Conservation (phyloP, 2,888 invertebrate genomes). For the Hirtodrosophila confusa region DNA sequence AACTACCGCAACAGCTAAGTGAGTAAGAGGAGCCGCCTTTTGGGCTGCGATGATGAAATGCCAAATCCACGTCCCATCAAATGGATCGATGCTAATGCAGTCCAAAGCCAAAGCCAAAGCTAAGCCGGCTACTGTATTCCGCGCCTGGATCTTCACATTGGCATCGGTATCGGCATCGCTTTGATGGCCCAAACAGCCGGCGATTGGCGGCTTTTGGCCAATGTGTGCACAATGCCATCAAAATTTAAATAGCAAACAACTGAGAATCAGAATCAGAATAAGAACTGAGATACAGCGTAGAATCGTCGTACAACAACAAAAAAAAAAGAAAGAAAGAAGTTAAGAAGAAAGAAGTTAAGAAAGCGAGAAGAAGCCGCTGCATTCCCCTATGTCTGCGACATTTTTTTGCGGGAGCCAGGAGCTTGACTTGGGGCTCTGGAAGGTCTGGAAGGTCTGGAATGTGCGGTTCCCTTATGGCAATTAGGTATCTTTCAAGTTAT, state of each 20-base stretch:
- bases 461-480: conserved; percentile 47
- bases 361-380: conserved; percentile 30
- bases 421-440: background rate
- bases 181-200: conserved; percentile 54
- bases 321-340: conserved; percentile 5
- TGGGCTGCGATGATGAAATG: conserved; percentile 63
- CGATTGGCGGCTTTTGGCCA: conserved; percentile 49
- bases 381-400: conserved; percentile 76
- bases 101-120: conserved; percentile 9
- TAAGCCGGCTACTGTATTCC: conserved; percentile 68
- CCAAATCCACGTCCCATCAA: conserved; percentile 62
- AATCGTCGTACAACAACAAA: conserved; percentile 1
- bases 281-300: too few species aligned
- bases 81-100: conserved; percentile 68
- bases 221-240: conserved; percentile 78
- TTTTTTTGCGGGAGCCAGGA: conserved; percentile 49
- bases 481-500: conserved; percentile 57
- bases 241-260: conserved; percentile 75
- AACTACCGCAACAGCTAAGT: conserved; percentile 6
- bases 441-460: conserved; percentile 33
- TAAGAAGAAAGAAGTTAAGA: background rate
- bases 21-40: conserved; percentile 6
- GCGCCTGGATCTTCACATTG: conserved; percentile 35
- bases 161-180: conserved; percentile 50
- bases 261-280: background rate